phyloP scores from a whole-genome alignment of 2,888 invertebrate genomes.

The Punctoribates punctum region DNA sequence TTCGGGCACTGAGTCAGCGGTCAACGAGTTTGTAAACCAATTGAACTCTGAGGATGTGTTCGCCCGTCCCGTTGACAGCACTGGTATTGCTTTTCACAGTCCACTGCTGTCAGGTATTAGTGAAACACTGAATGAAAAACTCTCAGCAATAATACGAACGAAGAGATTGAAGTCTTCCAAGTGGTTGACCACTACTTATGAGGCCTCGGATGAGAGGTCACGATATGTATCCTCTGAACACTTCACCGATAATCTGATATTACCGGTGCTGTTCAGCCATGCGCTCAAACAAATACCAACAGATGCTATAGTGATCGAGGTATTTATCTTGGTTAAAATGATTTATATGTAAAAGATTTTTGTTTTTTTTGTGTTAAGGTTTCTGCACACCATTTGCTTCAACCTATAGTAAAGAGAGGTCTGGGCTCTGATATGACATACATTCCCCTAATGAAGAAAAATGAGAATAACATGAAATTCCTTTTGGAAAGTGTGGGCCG shows the following conservation, averaged over 20 bases:
- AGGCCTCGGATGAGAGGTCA: conserved; percentile 70
- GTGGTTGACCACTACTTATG: conserved; percentile 93
- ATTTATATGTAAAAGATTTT: conserved; percentile 60
- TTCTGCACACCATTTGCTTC: conserved; percentile 48
- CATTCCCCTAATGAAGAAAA: conserved; percentile 35
- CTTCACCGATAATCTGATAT: conserved; percentile 90
- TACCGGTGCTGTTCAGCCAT: conserved; percentile 88
- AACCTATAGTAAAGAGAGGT: background rate
- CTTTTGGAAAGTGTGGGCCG: conserved; percentile 38
- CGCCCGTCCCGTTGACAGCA: conserved; percentile 44
- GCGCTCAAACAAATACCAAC: conserved; percentile 72
- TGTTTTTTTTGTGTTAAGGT: conserved; percentile 47
- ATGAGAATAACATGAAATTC: conserved; percentile 35
- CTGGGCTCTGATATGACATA: background rate
- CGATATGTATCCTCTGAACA: conserved; percentile 75
- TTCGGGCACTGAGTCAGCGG: conserved; percentile 54
- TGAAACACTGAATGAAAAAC: conserved; percentile 75
- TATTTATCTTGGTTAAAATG: conserved; percentile 64
- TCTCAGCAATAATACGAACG: conserved; percentile 71
- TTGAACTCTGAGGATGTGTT: conserved; percentile 50
- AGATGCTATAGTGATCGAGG: conserved; percentile 82
- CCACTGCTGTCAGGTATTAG: conserved; percentile 66
- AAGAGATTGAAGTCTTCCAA: conserved; percentile 69
- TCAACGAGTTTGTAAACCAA: conserved; percentile 38
- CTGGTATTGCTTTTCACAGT: conserved; percentile 71